Conservation (phyloP, 92 coral and sea anemone species). For the Zoanthus gigantus region DNA sequence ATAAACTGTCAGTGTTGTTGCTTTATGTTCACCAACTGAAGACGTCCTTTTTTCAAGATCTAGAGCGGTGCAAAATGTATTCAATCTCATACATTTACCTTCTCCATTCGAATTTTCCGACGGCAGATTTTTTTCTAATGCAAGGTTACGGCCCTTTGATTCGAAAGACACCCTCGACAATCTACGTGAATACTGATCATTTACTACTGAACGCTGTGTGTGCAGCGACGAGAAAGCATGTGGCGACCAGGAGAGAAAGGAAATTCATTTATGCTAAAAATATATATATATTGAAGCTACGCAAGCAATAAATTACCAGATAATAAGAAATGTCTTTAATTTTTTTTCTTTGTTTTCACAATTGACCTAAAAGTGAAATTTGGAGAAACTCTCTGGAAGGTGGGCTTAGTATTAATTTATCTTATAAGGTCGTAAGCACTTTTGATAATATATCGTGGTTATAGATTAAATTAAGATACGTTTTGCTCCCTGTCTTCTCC, state of each 20-base stretch:
- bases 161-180: too few relatives aligned
- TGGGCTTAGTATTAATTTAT: background rate
- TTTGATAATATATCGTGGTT: background rate
- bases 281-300: slow-evolving; percentile 6
- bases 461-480: too few relatives aligned
- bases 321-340: background rate
- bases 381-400: background rate
- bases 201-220: background rate
- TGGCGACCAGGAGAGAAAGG: slow-evolving; percentile 32
- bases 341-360: background rate
- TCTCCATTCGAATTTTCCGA: too few relatives aligned
- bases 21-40: too few relatives aligned
- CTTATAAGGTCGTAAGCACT: background rate
- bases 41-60: too few relatives aligned
- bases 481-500: too few relatives aligned
- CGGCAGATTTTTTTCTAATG: too few relatives aligned
- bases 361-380: background rate
- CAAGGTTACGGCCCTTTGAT: too few relatives aligned
- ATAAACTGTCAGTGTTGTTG: too few relatives aligned
- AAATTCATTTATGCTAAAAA: background rate
- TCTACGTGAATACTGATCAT: too few relatives aligned
- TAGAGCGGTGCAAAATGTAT: too few relatives aligned
- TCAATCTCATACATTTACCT: too few relatives aligned
- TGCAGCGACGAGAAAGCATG: background rate
- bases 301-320: background rate